phyloP scores from a whole-genome alignment of 1,140 invertebrate genomes.

The Lepidurus apus region DNA sequence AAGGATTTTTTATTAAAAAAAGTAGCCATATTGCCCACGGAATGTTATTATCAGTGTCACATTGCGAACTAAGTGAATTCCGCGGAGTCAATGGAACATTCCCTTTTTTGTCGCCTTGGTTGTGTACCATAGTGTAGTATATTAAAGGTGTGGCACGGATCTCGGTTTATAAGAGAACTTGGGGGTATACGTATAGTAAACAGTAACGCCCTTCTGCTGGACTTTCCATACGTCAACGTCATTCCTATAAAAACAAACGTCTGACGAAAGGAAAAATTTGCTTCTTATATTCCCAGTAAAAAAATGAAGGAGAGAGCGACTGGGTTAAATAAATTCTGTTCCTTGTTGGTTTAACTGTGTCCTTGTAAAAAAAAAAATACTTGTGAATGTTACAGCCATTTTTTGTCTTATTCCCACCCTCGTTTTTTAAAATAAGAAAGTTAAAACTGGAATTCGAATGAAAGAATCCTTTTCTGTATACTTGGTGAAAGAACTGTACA shows the following conservation, averaged over 20 bases:
- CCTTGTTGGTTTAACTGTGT: too few relatives aligned
- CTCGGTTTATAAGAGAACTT: neutral
- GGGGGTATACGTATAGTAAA: neutral
- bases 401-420: too few relatives aligned
- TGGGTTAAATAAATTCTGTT: too few relatives aligned
- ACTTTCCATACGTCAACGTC: neutral
- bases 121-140: slow-evolving; percentile 12
- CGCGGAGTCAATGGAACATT: neutral
- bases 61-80: neutral
- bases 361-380: too few relatives aligned
- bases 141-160: slow-evolving; percentile 9
- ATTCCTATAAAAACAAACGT: neutral
- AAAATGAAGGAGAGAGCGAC: too few relatives aligned
- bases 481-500: too few relatives aligned
- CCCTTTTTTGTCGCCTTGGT: neutral
- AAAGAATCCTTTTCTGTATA: too few relatives aligned
- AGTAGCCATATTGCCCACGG: neutral
- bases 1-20: neutral
- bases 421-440: too few relatives aligned
- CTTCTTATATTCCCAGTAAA: too few relatives aligned
- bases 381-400: too few relatives aligned
- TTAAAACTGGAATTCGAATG: too few relatives aligned
- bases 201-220: neutral
- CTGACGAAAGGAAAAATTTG: too few relatives aligned
- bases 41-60: neutral